phyloP scores from a whole-genome alignment of 2,113 vertebrate genomes.

The Nipponia nippon region DNA sequence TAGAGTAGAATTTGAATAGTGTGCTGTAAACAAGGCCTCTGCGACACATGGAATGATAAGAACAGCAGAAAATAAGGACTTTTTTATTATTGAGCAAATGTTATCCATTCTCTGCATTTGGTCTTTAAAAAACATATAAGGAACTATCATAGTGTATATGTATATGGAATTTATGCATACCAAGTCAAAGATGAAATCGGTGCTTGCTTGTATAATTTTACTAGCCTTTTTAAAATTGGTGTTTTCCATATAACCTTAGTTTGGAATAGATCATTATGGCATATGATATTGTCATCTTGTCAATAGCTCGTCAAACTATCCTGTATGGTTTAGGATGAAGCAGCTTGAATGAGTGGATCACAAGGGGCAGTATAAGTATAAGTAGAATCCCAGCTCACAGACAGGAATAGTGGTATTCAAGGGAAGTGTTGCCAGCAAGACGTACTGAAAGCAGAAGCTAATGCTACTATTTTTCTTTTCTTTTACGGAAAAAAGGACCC shows the following conservation, averaged over 20 bases:
- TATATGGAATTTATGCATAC: background rate
- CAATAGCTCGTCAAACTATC: background rate
- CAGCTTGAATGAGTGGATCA: background rate
- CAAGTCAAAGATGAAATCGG: background rate
- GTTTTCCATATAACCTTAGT: background rate
- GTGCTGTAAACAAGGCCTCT: background rate
- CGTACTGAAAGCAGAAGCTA: constrained; percentile 11
- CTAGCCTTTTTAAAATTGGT: background rate
- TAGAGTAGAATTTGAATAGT: background rate
- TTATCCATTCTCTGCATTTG: background rate
- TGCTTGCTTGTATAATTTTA: background rate
- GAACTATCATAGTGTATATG: background rate
- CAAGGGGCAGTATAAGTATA: background rate
- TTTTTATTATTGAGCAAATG: background rate
- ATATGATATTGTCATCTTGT: background rate
- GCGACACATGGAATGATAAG: background rate
- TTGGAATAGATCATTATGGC: background rate
- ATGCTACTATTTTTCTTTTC: background rate
- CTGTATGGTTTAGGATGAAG: background rate
- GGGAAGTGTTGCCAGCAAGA: background rate
- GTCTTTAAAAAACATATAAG: background rate
- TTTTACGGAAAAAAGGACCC: background rate
- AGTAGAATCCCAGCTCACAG: background rate
- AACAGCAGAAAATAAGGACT: background rate
- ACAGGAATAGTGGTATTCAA: background rate